Base-by-base conservation (phyloP, 2,888 invertebrate species). In the Tribolium freemani region DNA sequence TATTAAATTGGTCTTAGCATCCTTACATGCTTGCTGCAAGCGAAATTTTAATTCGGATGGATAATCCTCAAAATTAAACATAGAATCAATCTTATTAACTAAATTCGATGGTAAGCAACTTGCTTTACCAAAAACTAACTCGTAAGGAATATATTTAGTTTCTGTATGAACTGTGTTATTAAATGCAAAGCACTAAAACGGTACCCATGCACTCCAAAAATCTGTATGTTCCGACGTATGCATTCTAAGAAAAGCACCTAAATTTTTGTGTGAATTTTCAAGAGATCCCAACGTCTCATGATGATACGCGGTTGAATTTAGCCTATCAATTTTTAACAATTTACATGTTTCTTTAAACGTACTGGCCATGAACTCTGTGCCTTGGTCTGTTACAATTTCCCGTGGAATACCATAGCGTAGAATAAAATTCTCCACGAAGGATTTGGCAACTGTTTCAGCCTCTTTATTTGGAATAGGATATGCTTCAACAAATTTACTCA, bases 341-440 rank as follows among this genome's bases (percentile, higher is more conserved):
- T 57, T 57, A 9, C 38, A 57, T 31, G 57, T 57, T 38, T 57
- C 57, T 31, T 20, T 26, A 68, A 74, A 67, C 72, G 26, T 53
- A 26, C 8, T 26, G 21, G 53, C 48, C 16, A 53, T 13, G 13
- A 53, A 20, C 16, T 53, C 72, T n/a, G 69, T 72, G 26, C 69
- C 74, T 38, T 26, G 46, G 60, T 72, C 75, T 6, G 73, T 69
- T 71, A n/a, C n/a, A n/a, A n/a, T n/a, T n/a, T n/a, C n/a, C n/a
- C n/a, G n/a, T n/a, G n/a, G n/a, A n/a, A n/a, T n/a, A n/a, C n/a
- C n/a, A n/a, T n/a, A n/a, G n/a, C n/a, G n/a, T n/a, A n/a, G n/a
- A n/a, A n/a, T n/a, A n/a, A n/a, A n/a, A n/a, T n/a, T n/a, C n/a
- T n/a, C n/a, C n/a, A n/a, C n/a, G n/a, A n/a, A n/a, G n/a, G n/a